A percentile compares a stretch with the other conserved stretches of the same genome.
These are phyloP conservation scores for Liposcelis brunnea DNA, from an alignment of 2,888 invertebrate species.

Conservation along the genomic window DNA sequence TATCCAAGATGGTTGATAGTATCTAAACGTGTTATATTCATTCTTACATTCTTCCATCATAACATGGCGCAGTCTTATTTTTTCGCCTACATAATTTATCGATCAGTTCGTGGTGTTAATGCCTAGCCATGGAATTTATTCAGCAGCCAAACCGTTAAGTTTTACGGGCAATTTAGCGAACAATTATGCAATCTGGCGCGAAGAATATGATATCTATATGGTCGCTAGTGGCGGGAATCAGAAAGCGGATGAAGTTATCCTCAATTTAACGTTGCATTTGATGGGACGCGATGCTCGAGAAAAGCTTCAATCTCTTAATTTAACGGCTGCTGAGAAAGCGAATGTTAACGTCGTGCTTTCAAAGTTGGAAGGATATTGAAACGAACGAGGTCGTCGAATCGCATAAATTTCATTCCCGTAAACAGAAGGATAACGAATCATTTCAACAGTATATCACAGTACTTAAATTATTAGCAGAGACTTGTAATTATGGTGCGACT, in stretches of 20 bases:
- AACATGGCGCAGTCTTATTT: too few species aligned
- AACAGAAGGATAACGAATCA: conserved; percentile 1
- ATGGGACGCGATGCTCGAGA: conserved; percentile 16
- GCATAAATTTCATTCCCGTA: conserved; percentile 16
- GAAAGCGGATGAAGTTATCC: conserved; percentile 13
- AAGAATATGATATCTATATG: conserved; percentile 13
- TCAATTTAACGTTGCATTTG: conserved; percentile 14
- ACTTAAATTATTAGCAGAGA: conserved; percentile 12
- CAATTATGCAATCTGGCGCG: conserved; percentile 10
- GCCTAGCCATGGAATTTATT: too few species aligned
- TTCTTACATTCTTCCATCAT: too few species aligned
- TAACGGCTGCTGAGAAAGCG: conserved; percentile 12
- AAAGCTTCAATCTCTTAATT: conserved; percentile 15
- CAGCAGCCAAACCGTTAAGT: too few species aligned
- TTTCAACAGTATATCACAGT: conserved; percentile 11
- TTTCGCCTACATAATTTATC: too few species aligned
- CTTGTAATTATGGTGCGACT: conserved; percentile 14
- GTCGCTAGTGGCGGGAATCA: conserved; percentile 12
- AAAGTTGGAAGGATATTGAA: conserved; percentile 17
- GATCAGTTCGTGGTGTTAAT: too few species aligned
- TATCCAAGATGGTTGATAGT: too few species aligned
- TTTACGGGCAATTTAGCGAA: too few species aligned
- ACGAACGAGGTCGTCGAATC: conserved; percentile 16
- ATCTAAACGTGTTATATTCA: too few species aligned
- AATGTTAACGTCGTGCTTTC: conserved; percentile 12